Evolutionary conservation across 2,797 vertebrate genomes (phyloP).

Genomic region (Catostomus latipinnis): DNA sequence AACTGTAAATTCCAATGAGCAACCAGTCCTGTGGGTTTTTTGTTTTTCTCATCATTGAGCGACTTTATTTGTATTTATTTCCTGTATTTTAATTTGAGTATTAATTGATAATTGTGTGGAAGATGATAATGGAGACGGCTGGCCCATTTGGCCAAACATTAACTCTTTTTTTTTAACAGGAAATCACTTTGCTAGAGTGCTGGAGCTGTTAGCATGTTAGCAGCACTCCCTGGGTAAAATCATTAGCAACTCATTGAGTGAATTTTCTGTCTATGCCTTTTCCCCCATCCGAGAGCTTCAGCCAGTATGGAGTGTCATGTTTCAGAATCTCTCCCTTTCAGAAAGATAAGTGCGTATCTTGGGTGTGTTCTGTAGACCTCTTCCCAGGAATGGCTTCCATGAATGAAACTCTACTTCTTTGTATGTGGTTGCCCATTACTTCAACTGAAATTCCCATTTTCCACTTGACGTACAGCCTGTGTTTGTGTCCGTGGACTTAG

Average conservation of each 20-base stretch:
- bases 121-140: slow-evolving; percentile 35
- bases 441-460: slow-evolving; percentile 18
- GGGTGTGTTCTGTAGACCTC: slow-evolving; percentile 9
- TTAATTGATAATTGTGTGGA: background rate
- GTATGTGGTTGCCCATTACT: slow-evolving; percentile 18
- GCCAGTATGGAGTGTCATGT: slow-evolving; percentile 49
- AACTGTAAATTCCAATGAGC: background rate
- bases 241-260: slow-evolving; percentile 55
- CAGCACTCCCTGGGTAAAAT: slow-evolving; percentile 51
- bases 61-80: background rate
- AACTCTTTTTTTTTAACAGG: slow-evolving; percentile 11
- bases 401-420: slow-evolving; percentile 45
- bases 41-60: background rate
- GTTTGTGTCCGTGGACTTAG: background rate
- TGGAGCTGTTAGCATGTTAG: slow-evolving; percentile 50
- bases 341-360: slow-evolving; percentile 42
- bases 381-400: slow-evolving; percentile 27
- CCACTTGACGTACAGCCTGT: background rate
- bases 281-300: slow-evolving; percentile 40
- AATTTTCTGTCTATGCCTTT: slow-evolving; percentile 47
- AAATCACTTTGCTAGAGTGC: slow-evolving; percentile 56
- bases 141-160: slow-evolving; percentile 22
- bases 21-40: background rate
- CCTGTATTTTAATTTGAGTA: background rate
- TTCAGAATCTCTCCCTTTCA: slow-evolving; percentile 48